Evolutionary conservation across 1,140 invertebrate species (phyloP).

Genomic region (Solenopsis fugax): DNA sequence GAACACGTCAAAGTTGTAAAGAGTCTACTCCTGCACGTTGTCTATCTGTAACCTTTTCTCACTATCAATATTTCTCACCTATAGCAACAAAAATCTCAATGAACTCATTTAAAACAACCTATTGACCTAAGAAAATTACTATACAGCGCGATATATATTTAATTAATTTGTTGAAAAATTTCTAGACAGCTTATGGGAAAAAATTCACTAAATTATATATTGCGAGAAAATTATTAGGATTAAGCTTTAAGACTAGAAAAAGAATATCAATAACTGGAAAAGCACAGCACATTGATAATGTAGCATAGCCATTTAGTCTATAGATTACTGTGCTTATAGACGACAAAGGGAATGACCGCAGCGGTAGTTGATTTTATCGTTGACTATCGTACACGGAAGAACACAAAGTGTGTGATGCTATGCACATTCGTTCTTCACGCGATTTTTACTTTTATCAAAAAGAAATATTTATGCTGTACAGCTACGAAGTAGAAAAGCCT

Average conservation of each 20-base stretch:
- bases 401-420: slow-evolving; percentile 26
- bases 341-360: slow-evolving; percentile 76
- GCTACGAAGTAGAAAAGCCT: neutral
- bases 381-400: slow-evolving; percentile 29
- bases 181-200: neutral
- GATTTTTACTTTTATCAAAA: slow-evolving; percentile 24
- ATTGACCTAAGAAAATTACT: neutral
- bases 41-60: neutral
- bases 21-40: neutral
- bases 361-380: slow-evolving; percentile 72
- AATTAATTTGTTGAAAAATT: neutral
- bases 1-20: no score
- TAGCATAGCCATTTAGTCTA: slow-evolving; percentile 11
- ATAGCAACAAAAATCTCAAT: neutral
- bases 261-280: slow-evolving; percentile 28
- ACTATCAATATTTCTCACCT: neutral
- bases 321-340: slow-evolving; percentile 58
- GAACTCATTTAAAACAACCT: neutral
- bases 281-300: slow-evolving; percentile 29
- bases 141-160: neutral
- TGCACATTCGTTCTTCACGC: slow-evolving; percentile 35
- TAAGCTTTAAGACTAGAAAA: neutral
- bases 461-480: neutral
- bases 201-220: neutral
- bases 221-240: neutral